Evolutionary conservation across 2,888 invertebrate genomes (phyloP), one percentile per base, ranked within the genome.

Genomic region (Synergus itoensis): DNA sequence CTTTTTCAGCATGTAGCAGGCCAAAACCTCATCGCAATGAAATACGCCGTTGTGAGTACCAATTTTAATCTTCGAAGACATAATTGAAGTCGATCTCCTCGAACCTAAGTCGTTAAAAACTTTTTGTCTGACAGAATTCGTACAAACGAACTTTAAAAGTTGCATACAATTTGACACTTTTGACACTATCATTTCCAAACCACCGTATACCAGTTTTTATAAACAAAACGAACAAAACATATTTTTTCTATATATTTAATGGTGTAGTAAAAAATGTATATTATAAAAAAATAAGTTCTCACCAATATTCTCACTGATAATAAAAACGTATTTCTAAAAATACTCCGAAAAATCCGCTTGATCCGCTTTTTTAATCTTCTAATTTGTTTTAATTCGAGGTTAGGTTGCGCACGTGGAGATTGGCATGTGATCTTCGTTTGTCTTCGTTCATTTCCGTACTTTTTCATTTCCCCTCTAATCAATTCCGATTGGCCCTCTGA

Each of bases 11-110:
- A 99, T 95, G 89, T 94, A 98, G 91, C 98, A 98, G 0, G 98
- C 99, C n/a, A 99, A 93, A 0, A 96, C 97, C 92, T 99, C 99
- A 90, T 99, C 99, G 89, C 98, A 98, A 92, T 99, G 98, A 91
- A 99, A 99, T 0, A 94, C 94, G 0, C 98, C 98, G 93, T 95
- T 94, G 86, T 96, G 96, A 0, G 96, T 96, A 9, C 96, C 96
- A 81, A 96, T 96, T 89, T 90, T 93, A 77, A 92, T 79, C 64
- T 79, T 4, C 12, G 79, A 40, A 48, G 64, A 11, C 83, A 82
- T 83, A 62, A 12, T 76, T 28, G 67, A 79, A 57, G 60, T 1
- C n/a, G n/a, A 73, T 40, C 73, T 53, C 9, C 53, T 73, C 12
- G 16, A 11, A 73, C n/a, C n/a, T 53, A 53, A 53, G 36, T n/a